Base-by-base conservation (phyloP, 2,797 vertebrate species). In the Rhinatrema bivittatum region DNA sequence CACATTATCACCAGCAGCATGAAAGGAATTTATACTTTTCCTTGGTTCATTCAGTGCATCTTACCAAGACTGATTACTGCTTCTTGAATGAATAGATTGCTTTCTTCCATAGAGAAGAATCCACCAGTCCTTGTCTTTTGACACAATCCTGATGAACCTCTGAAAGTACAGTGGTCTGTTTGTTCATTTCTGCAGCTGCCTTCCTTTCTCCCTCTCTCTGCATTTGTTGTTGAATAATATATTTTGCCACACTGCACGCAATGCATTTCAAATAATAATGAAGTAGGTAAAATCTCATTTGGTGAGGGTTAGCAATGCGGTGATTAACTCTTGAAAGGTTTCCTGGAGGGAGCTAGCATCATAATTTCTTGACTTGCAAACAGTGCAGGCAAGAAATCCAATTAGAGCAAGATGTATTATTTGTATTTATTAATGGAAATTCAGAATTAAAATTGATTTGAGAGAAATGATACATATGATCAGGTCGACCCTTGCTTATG, bases 11-110 rank as follows among this genome's bases (percentile, higher is more conserved):
- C 39, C 15, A 52, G 26, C 28, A 42, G 56, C 61, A 75, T 76
- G 76, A 78, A 69, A 77, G 66, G 41, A 24, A 25, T 32, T 32
- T 47, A 7, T 56, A 47, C 61, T 56, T 66, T 68, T 62, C 69
- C 55, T 58, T 51, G 32, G 33, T 42, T 43, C 47, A 42, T 59
- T 68, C 74, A 61, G 36, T 54, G 39, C 52, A 46, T 61, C 60
- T 62, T 48, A 67, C 50, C 32, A 47, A 37, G 47, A 55, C 32
- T 45, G 47, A 68, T 63, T 60, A 39, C 31, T 57, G 67, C 52
- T 72, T 55, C 57, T 40, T 56, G 66, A 66, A 55, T 36, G 58
- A 61, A 46, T 29, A 60, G 53, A 40, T 47, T 56, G 41, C 42
- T n/a, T n/a, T n/a, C n/a, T n/a, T n/a, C n/a, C n/a, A n/a, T n/a